Base-by-base conservation (phyloP, 2,113 vertebrate genomes). In the Nothocercus nigrocapillus region DNA sequence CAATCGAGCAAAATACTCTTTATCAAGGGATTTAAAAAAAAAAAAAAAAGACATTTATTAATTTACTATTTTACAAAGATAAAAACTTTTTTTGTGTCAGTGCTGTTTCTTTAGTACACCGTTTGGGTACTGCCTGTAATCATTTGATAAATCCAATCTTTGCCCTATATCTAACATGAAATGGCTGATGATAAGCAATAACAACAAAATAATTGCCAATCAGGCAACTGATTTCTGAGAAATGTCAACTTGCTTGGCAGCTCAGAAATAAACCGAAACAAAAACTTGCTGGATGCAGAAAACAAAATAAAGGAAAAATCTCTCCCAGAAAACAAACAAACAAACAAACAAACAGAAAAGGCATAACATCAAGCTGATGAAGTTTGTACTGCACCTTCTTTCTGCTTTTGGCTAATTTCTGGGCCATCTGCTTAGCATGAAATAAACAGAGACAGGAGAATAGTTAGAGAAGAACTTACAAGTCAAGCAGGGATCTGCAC, bases 331-430 rank as follows among this genome's bases (percentile, higher is more conserved):
- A 97, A 95, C 96, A 97, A 97, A 96, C 97, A 67, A 97, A 97
- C 97, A 98, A 49, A 49, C 47, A 49, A 97, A 96, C 96, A 97
- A 97, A 97, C 97, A 67, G 97, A 97, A 96, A 98, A 49, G 97
- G 96, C 97, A 98, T 96, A 98, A 98, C 96, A 98, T 91, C 97
- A 98, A 98, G 97, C 97, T 97, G 96, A 98, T 98, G 98, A 91
- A 98, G 95, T 96, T 98, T 96, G 98, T 99, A 99, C 98, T 99
- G 98, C 99, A 99, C 99, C 99, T 99, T 99, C 98, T 99, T 99
- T 97, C 98, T 99, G 99, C 98, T 99, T 98, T 99, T 99, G 98
- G 99, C 98, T 98, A 99, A 98, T 99, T 99, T 99, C 99, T 99
- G 99, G 98, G 99, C 99, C 98, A 98, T 99, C 99, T 99, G 99